A percentile compares a stretch with the other conserved stretches of the same genome.
These are phyloP conservation scores for Athalia cordata DNA, from an alignment of 2,888 invertebrate species.

Conservation along the genomic window DNA sequence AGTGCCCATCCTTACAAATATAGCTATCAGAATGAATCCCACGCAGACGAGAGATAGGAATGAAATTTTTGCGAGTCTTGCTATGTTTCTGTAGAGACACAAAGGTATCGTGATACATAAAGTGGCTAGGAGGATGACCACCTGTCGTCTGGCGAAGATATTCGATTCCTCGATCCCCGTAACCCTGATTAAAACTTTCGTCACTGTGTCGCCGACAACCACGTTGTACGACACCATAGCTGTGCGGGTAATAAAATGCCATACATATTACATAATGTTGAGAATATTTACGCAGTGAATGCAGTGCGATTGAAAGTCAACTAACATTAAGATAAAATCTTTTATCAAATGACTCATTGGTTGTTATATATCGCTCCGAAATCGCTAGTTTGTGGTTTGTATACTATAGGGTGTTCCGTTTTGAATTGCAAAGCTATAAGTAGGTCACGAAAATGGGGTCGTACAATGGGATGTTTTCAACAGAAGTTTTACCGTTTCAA, in stretches of 20 bases:
- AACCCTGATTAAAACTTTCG: conserved; percentile 86
- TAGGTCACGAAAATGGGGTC: no score
- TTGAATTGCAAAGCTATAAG: no score
- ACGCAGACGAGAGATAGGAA: conserved; percentile 83
- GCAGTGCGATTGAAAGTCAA: no score
- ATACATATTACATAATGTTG: conserved; percentile 11
- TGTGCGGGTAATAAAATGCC: conserved; percentile 71
- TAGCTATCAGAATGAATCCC: conserved; percentile 82
- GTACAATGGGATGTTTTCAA: no score
- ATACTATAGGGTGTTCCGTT: no score
- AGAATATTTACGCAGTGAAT: not conserved
- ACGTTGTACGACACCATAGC: conserved; percentile 93
- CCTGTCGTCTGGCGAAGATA: conserved; percentile 79
- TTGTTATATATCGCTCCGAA: no score
- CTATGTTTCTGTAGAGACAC: conserved; percentile 86
- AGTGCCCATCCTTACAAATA: conserved; percentile 78
- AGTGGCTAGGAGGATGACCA: conserved; percentile 84
- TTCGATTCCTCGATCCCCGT: conserved; percentile 76
- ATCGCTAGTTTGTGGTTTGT: no score
- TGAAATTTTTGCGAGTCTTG: conserved; percentile 81
- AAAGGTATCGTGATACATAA: conserved; percentile 85
- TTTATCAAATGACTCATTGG: no score
- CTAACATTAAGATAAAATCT: no score
- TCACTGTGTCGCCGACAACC: conserved; percentile 90
- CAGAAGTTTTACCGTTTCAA: no score